Evolutionary conservation across 2,797 vertebrate genomes (phyloP).

Genomic region (Lagocephalus sceleratus): DNA sequence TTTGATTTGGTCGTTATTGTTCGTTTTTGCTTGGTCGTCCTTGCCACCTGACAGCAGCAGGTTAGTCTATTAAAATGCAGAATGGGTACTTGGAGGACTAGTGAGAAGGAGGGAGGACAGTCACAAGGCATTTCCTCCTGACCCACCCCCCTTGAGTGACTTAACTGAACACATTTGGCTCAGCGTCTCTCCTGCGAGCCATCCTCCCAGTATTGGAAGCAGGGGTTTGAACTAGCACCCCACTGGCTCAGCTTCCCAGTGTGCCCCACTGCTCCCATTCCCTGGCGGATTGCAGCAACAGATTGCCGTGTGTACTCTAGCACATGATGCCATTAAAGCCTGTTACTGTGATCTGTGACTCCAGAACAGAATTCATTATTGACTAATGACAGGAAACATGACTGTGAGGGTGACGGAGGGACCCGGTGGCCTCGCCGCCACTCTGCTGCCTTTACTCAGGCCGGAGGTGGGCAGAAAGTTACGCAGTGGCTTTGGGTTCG

Average conservation of each 20-base stretch:
- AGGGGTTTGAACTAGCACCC: slow-evolving; percentile 74
- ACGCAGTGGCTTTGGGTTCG: slow-evolving; percentile 71
- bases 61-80: slow-evolving; percentile 80
- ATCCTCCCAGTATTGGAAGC: slow-evolving; percentile 60
- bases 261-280: slow-evolving; percentile 71
- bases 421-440: slow-evolving; percentile 32
- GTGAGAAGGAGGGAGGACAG: slow-evolving; percentile 71
- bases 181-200: slow-evolving; percentile 65
- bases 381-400: slow-evolving; percentile 76
- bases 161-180: slow-evolving; percentile 79
- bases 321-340: slow-evolving; percentile 82
- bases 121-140: slow-evolving; percentile 79
- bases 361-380: slow-evolving; percentile 77
- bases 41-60: slow-evolving; percentile 72
- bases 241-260: slow-evolving; percentile 65
- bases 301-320: slow-evolving; percentile 83
- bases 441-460: slow-evolving; percentile 59
- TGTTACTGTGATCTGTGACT: slow-evolving; percentile 81
- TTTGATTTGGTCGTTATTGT: slow-evolving; percentile 52
- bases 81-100: slow-evolving; percentile 67
- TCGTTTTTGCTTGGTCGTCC: slow-evolving; percentile 67
- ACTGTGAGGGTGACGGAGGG: slow-evolving; percentile 59
- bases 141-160: slow-evolving; percentile 77
- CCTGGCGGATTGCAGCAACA: slow-evolving; percentile 80
- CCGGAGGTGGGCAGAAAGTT: slow-evolving; percentile 67